phyloP scores from a whole-genome alignment of 2,113 vertebrate genomes.

The Gobiocypris rarus region DNA sequence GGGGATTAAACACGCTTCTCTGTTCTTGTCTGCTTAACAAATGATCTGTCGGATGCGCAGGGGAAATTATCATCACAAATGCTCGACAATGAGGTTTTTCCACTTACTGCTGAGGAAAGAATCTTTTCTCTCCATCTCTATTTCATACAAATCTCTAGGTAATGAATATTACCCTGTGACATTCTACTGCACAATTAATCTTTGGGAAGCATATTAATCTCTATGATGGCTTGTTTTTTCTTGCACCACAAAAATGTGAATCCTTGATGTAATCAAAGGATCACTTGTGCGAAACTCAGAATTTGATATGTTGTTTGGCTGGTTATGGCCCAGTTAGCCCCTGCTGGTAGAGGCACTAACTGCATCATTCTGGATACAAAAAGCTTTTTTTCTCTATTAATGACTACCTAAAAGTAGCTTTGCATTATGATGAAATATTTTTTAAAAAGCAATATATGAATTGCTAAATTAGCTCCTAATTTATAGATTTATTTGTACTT shows the following conservation, averaged over 20 bases:
- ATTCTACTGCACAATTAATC: constrained; percentile 5
- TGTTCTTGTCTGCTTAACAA: constrained; percentile 58
- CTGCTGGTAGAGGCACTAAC: neutral
- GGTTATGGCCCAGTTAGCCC: neutral
- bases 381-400: neutral
- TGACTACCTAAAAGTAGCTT: neutral
- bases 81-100: constrained; percentile 27
- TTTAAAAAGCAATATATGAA: neutral
- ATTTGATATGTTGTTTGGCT: neutral
- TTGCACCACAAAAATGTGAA: neutral
- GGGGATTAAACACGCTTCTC: constrained; percentile 44
- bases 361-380: neutral
- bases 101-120: constrained; percentile 12
- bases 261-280: neutral
- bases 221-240: neutral
- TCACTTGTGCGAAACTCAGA: neutral
- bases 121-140: constrained; percentile 33
- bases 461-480: neutral
- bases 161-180: constrained; percentile 31
- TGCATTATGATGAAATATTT: neutral
- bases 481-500: neutral
- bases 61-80: constrained; percentile 58
- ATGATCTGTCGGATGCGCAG: constrained; percentile 49
- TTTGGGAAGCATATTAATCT: constrained; percentile 10
- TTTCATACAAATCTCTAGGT: constrained; percentile 38